Percentiles rank a stretch among this genome's conserved stretches.
Conservation (phyloP, 1,140 invertebrate species). For the Pogonus chalceus region DNA sequence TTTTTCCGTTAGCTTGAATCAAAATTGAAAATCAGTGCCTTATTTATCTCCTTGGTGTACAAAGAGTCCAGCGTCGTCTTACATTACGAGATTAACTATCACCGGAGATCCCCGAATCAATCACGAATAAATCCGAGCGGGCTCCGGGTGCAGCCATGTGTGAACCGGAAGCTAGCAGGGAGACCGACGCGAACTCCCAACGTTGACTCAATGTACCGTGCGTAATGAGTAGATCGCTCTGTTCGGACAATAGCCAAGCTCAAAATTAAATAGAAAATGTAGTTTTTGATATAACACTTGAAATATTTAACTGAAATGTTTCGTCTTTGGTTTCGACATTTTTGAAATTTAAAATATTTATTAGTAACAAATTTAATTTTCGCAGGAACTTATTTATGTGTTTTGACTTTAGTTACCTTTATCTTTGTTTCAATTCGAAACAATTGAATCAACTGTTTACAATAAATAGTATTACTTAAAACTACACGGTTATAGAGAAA, state of each 20-base stretch:
- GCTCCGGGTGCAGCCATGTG: slow-evolving; percentile 10
- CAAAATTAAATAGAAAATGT: too few species aligned
- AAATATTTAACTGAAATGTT: too few species aligned
- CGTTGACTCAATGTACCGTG: slow-evolving; percentile 11
- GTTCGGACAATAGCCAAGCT: background rate
- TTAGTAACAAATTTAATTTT: too few species aligned
- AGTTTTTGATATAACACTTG: too few species aligned
- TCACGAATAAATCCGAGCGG: slow-evolving; percentile 10
- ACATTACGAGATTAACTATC: background rate
- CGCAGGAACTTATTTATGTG: too few species aligned
- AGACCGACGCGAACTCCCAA: background rate
- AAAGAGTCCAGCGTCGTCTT: background rate
- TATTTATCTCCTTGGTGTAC: background rate
- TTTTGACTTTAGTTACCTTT: too few species aligned
- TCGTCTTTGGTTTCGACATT: too few species aligned
- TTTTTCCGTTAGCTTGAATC: background rate
- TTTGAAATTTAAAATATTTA: too few species aligned
- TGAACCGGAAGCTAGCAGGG: background rate
- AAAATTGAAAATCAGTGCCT: background rate
- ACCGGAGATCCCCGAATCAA: background rate
- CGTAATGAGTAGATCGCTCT: background rate
- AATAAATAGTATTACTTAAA: too few species aligned
- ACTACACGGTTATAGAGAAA: too few species aligned
- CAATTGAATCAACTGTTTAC: too few species aligned
- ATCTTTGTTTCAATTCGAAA: too few species aligned